phyloP scores from a whole-genome alignment of 2,113 vertebrate species.

The Chamaetylas fuelleborni region DNA sequence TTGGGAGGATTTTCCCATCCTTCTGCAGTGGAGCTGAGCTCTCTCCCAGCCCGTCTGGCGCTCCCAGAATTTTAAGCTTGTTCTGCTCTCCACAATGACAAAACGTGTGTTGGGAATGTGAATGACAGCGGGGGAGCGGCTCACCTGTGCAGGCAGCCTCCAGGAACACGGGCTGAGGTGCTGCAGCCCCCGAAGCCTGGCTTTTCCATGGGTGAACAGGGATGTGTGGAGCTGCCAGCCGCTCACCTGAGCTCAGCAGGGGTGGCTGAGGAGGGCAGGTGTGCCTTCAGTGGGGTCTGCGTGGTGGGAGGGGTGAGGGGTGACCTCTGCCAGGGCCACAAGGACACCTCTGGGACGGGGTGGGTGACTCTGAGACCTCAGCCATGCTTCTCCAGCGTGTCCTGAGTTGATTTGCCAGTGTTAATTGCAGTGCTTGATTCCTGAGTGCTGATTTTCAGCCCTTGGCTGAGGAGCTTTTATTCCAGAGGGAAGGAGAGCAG shows the following conservation, averaged over 20 bases:
- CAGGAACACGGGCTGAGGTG: accelerated
- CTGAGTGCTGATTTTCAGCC: not conserved
- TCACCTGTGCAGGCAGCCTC: not conserved
- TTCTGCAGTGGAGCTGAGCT: not conserved
- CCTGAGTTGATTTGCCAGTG: not conserved
- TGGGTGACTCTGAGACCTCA: not conserved
- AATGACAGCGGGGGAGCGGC: not conserved
- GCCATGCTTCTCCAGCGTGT: not conserved
- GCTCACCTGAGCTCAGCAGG: not conserved
- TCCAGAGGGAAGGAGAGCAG: not conserved
- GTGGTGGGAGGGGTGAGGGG: not conserved
- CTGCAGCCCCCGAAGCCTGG: not conserved
- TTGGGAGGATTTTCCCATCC: not conserved
- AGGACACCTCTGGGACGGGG: not conserved
- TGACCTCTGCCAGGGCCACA: not conserved
- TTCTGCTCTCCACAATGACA: not conserved
- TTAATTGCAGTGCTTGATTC: not conserved
- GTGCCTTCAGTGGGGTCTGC: accelerated
- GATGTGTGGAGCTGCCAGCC: not conserved
- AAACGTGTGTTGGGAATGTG: not conserved
- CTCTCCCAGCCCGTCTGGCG: not conserved
- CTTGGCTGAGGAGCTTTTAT: not conserved
- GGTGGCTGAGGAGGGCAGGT: not conserved
- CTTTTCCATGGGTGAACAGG: accelerated
- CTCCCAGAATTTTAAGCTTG: not conserved